Evolutionary conservation across 2,113 vertebrate species (phyloP), one percentile per base, ranked within the genome.

Genomic region (Dissostichus mawsoni): DNA sequence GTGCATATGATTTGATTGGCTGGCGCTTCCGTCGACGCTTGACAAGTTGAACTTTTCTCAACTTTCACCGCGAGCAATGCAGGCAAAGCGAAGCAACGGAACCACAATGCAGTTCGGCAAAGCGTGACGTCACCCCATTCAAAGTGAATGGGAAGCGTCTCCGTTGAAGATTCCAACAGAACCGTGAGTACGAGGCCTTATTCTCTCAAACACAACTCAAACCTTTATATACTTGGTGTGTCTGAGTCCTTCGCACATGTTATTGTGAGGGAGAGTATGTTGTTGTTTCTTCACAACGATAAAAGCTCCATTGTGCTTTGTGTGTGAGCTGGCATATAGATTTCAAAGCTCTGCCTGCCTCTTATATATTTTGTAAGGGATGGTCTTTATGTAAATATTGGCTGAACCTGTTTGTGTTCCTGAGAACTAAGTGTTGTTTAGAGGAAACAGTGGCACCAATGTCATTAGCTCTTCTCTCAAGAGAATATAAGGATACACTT

Each of bases 381-480:
- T 12, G 23, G 45, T 44, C 33, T 59, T 69, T n/a, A 23, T 51
- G 51, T 45, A 69, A 82, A 74, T 53, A 76, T 5, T 18, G 8
- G 16, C 20, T 67, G 23, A 70, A 48, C 17, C 12, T 53, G 52
- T 62, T 79, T 77, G 12, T 18, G 14, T 51, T 59, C 64, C 36
- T 52, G 14, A 23, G 48, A 29, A 66, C 62, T 87, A 6, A 67
- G 25, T 33, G 5, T 8, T 53, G 29, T 69, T 73, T 48, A 41
- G 13, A 55, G 33, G 56, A 76, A 80, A 41, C 56, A 17, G 41
- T 51, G 44, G 25, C 29, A 48, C 11, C 13, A 7, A 47, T 29
- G 16, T 23, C 17, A 79, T 63, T 70, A 63, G 33, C 56, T 74
- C 17, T 44, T 45, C 77, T 76, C 50, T 58, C 53, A 77, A 69